These are phyloP conservation scores for Cheiracanthium punctorium DNA, from an alignment of 2,888 invertebrate species.

Conservation along the genomic window DNA sequence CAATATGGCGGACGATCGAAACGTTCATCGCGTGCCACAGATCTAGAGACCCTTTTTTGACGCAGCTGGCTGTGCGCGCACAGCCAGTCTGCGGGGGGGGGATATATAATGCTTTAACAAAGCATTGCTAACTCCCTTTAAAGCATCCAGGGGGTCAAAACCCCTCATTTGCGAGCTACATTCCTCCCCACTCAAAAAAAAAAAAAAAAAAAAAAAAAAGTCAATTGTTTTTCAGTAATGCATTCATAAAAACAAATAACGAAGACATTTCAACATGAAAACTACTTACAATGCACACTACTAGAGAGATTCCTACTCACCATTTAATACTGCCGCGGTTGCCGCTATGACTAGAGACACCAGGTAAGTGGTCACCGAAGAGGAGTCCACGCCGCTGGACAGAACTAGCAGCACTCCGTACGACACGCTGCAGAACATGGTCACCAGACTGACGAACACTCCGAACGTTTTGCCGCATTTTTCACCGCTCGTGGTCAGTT, in stretches of 20 bases:
- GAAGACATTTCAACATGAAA: neutral
- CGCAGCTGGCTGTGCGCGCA: too few relatives aligned
- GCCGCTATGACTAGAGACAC: conserved; percentile 37
- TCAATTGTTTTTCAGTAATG: neutral
- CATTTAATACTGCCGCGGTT: conserved; percentile 31
- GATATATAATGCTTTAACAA: too few relatives aligned
- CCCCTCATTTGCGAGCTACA: too few relatives aligned
- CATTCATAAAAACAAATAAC: neutral
- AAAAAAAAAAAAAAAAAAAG: neutral
- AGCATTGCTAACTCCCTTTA: too few relatives aligned
- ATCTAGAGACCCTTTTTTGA: too few relatives aligned
- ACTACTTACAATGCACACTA: neutral
- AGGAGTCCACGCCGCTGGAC: neutral
- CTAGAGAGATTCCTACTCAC: conserved; percentile 13
- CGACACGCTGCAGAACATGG: conserved; percentile 40
- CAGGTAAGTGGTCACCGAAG: conserved; percentile 19
- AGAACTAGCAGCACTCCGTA: conserved; percentile 44
- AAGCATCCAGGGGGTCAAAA: too few relatives aligned
- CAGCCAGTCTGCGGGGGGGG: too few relatives aligned
- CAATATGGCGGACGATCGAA: too few relatives aligned
- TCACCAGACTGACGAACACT: conserved; percentile 18
- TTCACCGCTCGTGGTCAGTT: neutral
- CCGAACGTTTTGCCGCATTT: conserved; percentile 8
- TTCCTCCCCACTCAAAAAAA: neutral
- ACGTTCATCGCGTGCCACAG: too few relatives aligned